These are phyloP conservation scores for Argyresthia albistria DNA, from an alignment of 2,888 invertebrate species.

Conservation along the genomic window DNA sequence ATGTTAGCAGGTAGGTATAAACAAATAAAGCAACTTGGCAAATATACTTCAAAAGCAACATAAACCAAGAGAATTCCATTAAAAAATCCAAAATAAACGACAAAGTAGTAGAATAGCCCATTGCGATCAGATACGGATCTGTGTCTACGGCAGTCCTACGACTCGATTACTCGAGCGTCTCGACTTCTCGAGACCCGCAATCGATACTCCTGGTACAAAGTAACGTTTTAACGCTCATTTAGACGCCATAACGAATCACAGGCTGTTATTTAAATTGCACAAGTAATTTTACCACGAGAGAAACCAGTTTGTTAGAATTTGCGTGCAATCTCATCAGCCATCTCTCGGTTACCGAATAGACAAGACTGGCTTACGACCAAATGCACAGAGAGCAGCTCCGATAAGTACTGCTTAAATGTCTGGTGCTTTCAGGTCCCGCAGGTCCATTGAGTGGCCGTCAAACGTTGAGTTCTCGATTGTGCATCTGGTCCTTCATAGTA, in stretches of 20 bases:
- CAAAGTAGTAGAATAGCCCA: constrained; percentile 16
- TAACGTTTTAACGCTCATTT: constrained; percentile 37
- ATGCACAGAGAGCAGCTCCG: constrained; percentile 21
- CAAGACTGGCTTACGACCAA: constrained; percentile 8
- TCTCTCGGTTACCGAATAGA: neutral
- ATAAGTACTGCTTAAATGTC: no score
- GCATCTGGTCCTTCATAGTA: constrained; percentile 21
- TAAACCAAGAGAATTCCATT: no score
- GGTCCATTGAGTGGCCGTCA: no score
- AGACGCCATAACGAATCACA: constrained; percentile 38
- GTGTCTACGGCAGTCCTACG: no score
- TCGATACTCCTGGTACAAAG: constrained; percentile 38
- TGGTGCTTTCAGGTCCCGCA: no score
- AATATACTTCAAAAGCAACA: no score
- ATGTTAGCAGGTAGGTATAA: no score
- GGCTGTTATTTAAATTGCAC: constrained; percentile 48
- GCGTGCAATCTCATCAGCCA: constrained; percentile 34
- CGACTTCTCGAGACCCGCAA: constrained; percentile 8
- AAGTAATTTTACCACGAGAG: constrained; percentile 33
- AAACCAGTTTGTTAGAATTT: constrained; percentile 41
- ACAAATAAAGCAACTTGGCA: no score
- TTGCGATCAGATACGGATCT: constrained; percentile 1
- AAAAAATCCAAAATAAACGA: neutral
- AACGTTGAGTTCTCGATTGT: no score
- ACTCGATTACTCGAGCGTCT: no score